Base-by-base conservation (phyloP, 2,797 vertebrate genomes). In the Sphenodon punctatus region DNA sequence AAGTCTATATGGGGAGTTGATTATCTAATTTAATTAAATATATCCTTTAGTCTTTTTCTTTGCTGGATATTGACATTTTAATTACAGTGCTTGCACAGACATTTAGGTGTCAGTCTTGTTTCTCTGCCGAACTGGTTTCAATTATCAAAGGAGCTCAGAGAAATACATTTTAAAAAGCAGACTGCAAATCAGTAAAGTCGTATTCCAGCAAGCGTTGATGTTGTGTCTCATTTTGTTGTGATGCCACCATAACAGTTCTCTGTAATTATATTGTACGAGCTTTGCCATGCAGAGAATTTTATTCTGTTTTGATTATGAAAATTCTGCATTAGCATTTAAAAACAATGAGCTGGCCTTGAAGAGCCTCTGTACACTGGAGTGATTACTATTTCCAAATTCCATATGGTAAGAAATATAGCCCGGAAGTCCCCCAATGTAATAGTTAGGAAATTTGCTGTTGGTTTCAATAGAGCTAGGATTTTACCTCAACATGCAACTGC, bases 1-100 rank as follows among this genome's bases (percentile, higher is more conserved):
- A 97, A 99, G 98, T 98, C 83, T 79, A 48, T 46, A 9, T 45
- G 56, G 63, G 69, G 23, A 80, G 53, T 17, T 74, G 49, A 72
- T 84, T 34, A 55, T 64, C 59, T 87, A 14, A 41, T 67, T 77
- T 82, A 70, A 14, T 53, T 79, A 53, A 89, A 63, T 67, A 43
- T 61, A 23, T 72, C 78, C 25, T 76, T 87, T 82, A 49, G 38
- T 36, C 13, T 70, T 80, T 77, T 80, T 56, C 51, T 79, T 81
- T 22, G 11, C 25, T 78, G 64, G 55, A 60, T 76, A 43, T 12
- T 48, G 30, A 25, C 20, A 36, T 45, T 86, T 73, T 82, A 74
- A 60, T 88, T 49, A n/a, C 20, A 78, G 11, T 7, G 14, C 27
- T 75, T 16, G 73, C 11, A 19, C 14, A 75, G n/a, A 12, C 65